Evolutionary conservation across 1,140 invertebrate species (phyloP).

Genomic region (Galendromus occidentalis): DNA sequence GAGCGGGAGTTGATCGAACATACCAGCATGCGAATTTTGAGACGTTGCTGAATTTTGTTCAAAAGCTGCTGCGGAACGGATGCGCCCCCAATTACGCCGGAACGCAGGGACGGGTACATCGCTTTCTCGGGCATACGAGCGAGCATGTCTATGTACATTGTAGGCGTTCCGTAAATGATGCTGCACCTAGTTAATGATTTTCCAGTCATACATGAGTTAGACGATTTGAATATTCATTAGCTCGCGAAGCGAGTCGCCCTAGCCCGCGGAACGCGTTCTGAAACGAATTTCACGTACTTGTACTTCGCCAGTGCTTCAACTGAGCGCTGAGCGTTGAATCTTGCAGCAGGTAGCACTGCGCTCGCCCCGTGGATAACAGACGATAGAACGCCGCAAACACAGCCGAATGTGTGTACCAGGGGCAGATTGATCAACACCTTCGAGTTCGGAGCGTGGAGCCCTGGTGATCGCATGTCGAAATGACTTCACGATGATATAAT

Average conservation of each 20-base stretch:
- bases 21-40: too few relatives aligned
- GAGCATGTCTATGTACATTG: conserved; percentile 78
- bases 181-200: conserved; percentile 39
- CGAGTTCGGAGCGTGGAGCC: too few relatives aligned
- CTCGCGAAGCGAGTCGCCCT: neutral
- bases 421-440: too few relatives aligned
- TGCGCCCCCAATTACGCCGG: too few relatives aligned
- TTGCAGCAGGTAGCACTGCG: conserved; percentile 43
- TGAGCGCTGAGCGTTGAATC: conserved; percentile 45
- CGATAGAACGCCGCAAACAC: conserved; percentile 42
- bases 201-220: conserved; percentile 24
- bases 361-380: conserved; percentile 43
- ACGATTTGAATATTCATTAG: neutral
- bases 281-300: conserved; percentile 33
- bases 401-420: conserved; percentile 68
- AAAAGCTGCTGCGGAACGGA: too few relatives aligned
- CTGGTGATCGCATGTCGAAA: too few relatives aligned
- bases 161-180: conserved; percentile 71
- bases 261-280: neutral
- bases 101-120: too few relatives aligned
- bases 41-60: too few relatives aligned
- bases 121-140: neutral
- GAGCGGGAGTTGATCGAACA: neutral
- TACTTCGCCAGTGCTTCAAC: conserved; percentile 44
- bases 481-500: too few relatives aligned